Percentiles rank a stretch among this genome's conserved stretches.
Conservation (phyloP, 2,113 vertebrate species). For the Centrocercus urophasianus region DNA sequence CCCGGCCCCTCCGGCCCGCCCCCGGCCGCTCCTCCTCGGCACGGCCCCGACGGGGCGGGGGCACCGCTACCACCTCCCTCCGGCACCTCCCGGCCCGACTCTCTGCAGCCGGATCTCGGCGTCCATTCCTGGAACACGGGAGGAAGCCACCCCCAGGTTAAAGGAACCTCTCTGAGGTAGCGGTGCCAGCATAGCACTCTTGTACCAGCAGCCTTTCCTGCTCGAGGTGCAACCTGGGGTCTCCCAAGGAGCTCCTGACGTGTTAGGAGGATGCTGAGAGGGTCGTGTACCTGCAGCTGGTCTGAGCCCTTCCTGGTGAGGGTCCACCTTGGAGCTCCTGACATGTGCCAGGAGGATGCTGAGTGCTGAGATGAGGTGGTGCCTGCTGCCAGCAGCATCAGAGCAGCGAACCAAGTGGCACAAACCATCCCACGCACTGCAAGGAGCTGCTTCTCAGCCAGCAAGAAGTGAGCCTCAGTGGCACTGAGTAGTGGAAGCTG, state of each 20-base stretch:
- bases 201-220: neutral
- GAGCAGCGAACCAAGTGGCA: neutral
- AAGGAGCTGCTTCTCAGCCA: neutral
- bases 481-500: accelerated
- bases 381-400: neutral
- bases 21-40: neutral
- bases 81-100: neutral
- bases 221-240: neutral
- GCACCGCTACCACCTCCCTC: neutral
- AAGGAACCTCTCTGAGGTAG: neutral
- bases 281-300: neutral
- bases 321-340: neutral
- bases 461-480: neutral
- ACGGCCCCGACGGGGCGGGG: neutral
- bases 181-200: neutral
- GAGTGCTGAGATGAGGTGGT: neutral
- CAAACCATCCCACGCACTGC: neutral
- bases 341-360: neutral
- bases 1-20: neutral
- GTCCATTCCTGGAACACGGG: neutral
- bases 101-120: neutral
- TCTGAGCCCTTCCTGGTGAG: neutral
- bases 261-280: neutral
- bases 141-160: neutral
- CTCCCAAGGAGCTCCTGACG: neutral